phyloP scores from a whole-genome alignment of 2,113 vertebrate genomes.

The Ramphastos sulfuratus region DNA sequence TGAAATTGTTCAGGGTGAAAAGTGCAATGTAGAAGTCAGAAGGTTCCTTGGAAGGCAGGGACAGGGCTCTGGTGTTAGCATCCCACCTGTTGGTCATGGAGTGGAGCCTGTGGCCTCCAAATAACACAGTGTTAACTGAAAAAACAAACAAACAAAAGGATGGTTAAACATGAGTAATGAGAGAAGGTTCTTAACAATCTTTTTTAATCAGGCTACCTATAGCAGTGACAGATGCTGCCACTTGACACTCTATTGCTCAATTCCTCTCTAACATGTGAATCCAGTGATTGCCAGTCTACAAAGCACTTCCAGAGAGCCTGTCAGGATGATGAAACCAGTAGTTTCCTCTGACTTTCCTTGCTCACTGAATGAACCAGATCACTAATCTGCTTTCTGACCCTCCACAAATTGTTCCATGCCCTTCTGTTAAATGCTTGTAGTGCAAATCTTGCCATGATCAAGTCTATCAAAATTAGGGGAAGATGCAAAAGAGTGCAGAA shows the following conservation, averaged over 20 bases:
- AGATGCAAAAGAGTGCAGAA: background rate
- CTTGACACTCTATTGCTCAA: background rate
- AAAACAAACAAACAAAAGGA: background rate
- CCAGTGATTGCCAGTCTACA: background rate
- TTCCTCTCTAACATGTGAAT: background rate
- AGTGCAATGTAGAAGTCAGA: background rate
- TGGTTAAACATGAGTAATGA: background rate
- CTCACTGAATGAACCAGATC: background rate
- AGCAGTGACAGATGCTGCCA: background rate
- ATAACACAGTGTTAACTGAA: background rate
- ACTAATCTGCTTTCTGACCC: background rate
- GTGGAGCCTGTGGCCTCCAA: background rate
- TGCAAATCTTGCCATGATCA: background rate
- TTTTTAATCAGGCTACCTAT: background rate
- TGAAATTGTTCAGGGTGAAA: conserved; percentile 2
- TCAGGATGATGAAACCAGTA: background rate
- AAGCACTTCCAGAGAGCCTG: conserved; percentile 1
- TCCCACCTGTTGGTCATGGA: background rate
- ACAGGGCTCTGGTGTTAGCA: background rate
- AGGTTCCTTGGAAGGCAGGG: background rate
- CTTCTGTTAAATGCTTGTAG: background rate
- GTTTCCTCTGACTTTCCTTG: background rate
- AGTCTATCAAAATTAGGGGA: background rate
- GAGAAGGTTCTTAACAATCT: background rate
- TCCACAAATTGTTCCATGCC: background rate